Conservation (phyloP, 2,797 vertebrate species). For the Xerus rutilus region DNA sequence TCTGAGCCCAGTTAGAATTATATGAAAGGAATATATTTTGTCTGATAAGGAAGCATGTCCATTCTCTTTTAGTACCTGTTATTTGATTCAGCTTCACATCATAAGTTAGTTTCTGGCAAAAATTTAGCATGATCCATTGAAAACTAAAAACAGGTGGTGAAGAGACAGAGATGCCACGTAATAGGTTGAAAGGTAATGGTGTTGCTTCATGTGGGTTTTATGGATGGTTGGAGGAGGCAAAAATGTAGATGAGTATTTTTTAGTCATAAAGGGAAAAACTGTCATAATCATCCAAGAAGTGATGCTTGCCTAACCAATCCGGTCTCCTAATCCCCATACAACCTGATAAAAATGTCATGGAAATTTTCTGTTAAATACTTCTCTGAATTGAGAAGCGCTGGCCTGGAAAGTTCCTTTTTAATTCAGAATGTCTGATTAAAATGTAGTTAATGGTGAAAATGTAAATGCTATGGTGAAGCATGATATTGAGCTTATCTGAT, state of each 20-base stretch:
- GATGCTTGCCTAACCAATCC: not conserved
- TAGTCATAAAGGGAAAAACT: not conserved
- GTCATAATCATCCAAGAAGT: not conserved
- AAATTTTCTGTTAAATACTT: not conserved
- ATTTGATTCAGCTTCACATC: not conserved
- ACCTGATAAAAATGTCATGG: not conserved
- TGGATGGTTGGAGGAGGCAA: not conserved
- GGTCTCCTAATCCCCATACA: not conserved
- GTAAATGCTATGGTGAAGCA: not conserved
- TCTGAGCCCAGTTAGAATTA: not conserved
- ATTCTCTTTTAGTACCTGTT: not conserved
- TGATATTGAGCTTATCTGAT: not conserved
- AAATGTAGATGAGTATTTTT: not conserved
- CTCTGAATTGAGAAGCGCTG: not conserved
- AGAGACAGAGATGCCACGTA: not conserved
- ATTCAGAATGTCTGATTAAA: not conserved
- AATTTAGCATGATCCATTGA: not conserved
- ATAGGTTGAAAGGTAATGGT: not conserved
- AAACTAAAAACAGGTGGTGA: not conserved
- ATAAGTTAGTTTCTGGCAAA: not conserved
- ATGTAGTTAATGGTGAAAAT: not conserved
- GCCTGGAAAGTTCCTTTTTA: not conserved
- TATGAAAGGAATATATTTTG: not conserved
- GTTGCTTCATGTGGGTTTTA: not conserved
- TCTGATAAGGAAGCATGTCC: not conserved